Percentiles rank a stretch among this genome's conserved stretches.
Evolutionary conservation across 2,113 vertebrate genomes (phyloP).

Genomic region (Atrichornis clamosus): DNA sequence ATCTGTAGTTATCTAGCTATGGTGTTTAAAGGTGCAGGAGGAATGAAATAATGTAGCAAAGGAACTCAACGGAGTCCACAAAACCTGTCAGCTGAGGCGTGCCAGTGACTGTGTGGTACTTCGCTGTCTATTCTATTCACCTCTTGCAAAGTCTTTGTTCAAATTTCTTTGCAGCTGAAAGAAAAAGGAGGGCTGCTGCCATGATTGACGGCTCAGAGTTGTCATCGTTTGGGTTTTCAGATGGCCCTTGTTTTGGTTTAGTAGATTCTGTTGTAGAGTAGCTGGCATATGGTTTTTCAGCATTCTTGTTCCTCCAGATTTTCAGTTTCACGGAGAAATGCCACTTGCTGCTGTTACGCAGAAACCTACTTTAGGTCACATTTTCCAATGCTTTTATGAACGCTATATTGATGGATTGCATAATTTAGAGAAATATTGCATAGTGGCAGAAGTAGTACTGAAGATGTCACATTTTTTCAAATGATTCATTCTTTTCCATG

Average conservation of each 20-base stretch:
- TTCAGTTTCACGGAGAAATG: background rate
- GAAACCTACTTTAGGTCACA: background rate
- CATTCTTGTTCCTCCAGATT: background rate
- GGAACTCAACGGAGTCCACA: background rate
- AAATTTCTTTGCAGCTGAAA: background rate
- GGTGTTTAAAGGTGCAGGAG: background rate
- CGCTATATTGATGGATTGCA: constrained; percentile 13
- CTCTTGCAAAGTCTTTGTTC: background rate
- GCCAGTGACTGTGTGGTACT: background rate
- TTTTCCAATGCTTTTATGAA: background rate
- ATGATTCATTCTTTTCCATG: constrained; percentile 11
- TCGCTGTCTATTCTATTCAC: background rate
- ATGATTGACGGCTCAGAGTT: background rate
- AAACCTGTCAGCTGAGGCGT: background rate
- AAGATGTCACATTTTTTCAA: constrained; percentile 4
- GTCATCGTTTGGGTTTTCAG: background rate
- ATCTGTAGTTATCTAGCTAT: background rate
- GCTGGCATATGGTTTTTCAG: background rate
- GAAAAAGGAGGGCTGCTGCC: background rate
- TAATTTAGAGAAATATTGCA: background rate
- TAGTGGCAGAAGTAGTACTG: background rate
- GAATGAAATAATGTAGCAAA: background rate
- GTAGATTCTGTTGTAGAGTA: background rate
- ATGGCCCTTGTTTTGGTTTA: background rate
- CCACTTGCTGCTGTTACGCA: background rate